These are phyloP conservation scores for Ephialtes manifestator DNA, from an alignment of 2,888 invertebrate species.

Conservation along the genomic window DNA sequence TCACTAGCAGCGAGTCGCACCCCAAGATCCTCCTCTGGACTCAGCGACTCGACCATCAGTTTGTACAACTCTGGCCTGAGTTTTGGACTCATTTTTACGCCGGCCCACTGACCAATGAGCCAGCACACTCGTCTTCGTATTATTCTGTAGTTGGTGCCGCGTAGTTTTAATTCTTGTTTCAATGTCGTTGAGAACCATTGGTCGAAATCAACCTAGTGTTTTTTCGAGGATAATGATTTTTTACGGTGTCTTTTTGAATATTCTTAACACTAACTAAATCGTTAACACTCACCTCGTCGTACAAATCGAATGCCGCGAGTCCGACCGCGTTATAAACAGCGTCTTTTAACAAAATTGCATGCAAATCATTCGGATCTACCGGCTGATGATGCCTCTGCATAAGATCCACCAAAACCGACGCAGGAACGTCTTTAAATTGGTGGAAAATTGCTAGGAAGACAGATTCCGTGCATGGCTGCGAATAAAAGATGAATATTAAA, in stretches of 20 bases:
- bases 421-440: slow-evolving; percentile 91
- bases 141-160: slow-evolving; percentile 94
- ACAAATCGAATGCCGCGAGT: slow-evolving; percentile 95
- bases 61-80: slow-evolving; percentile 94
- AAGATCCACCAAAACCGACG: slow-evolving; percentile 91
- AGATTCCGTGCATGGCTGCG: slow-evolving; percentile 94
- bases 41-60: slow-evolving; percentile 91
- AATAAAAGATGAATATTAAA: slow-evolving; percentile 72
- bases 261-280: neutral
- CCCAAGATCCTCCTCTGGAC: slow-evolving; percentile 93
- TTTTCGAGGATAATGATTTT: slow-evolving; percentile 58
- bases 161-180: slow-evolving; percentile 93
- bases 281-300: slow-evolving; percentile 89
- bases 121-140: slow-evolving; percentile 94
- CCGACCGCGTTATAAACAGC: slow-evolving; percentile 98
- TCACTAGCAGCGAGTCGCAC: slow-evolving; percentile 95
- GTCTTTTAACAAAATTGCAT: slow-evolving; percentile 94
- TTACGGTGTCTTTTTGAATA: neutral
- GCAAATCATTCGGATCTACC: slow-evolving; percentile 91
- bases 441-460: slow-evolving; percentile 94
- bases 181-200: slow-evolving; percentile 95
- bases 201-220: slow-evolving; percentile 93
- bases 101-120: slow-evolving; percentile 92
- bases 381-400: slow-evolving; percentile 90
- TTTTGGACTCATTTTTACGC: slow-evolving; percentile 93